phyloP scores from a whole-genome alignment of 2,113 vertebrate species.

The Epinephelus fuscoguttatus region DNA sequence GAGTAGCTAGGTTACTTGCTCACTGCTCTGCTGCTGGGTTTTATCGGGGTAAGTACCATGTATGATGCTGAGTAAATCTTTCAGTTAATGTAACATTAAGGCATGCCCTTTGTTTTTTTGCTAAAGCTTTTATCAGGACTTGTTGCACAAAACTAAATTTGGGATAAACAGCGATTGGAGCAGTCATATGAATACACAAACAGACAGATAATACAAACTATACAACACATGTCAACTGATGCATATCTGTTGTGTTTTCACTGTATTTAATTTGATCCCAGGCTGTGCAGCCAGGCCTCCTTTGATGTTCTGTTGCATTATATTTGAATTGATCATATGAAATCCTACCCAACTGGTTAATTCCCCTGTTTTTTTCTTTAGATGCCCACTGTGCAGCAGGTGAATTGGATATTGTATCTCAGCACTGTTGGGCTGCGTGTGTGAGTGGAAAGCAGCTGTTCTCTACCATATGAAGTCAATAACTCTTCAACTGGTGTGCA shows the following conservation, averaged over 20 bases:
- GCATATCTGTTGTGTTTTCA: not conserved
- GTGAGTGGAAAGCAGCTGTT: constrained; percentile 98
- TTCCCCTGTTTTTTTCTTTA: constrained; percentile 98
- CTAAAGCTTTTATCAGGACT: constrained; percentile 69
- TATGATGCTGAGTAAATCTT: constrained; percentile 60
- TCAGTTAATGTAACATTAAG: constrained; percentile 60
- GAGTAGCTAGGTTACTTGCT: constrained; percentile 75
- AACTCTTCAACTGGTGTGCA: constrained; percentile 91
- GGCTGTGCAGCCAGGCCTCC: constrained; percentile 79
- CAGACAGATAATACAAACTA: not conserved
- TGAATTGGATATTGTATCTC: constrained; percentile 99
- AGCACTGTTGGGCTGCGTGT: constrained; percentile 98
- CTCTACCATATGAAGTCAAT: constrained; percentile 93
- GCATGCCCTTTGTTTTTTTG: constrained; percentile 72
- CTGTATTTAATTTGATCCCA: constrained; percentile 20
- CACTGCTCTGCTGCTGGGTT: constrained; percentile 68
- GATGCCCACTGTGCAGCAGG: constrained; percentile 96
- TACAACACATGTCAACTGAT: not conserved
- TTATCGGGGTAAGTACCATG: constrained; percentile 80
- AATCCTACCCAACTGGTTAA: constrained; percentile 88
- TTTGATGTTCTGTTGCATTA: constrained; percentile 75
- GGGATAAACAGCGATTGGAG: constrained; percentile 26
- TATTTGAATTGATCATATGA: constrained; percentile 74
- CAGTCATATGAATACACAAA: not conserved
- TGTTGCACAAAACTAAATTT: constrained; percentile 77